These are phyloP conservation scores for Tiaroga cobitis DNA, from an alignment of 2,797 vertebrate genomes.

Conservation along the genomic window DNA sequence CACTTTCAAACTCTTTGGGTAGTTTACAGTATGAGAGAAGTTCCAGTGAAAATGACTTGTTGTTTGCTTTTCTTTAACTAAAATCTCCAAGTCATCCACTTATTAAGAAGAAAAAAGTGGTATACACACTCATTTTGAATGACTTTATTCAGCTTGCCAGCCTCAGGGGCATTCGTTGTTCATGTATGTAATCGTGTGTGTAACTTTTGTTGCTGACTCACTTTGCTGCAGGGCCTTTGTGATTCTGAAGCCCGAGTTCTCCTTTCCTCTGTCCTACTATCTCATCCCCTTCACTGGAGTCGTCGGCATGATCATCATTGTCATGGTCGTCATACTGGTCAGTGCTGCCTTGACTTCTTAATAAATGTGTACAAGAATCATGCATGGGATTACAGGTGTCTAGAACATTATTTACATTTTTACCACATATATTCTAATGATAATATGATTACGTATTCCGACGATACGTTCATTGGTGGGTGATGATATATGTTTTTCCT, in stretches of 20 bases:
- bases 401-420: not conserved
- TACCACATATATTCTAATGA: not conserved
- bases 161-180: not conserved
- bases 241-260: conserved; percentile 83
- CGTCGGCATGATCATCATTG: conserved; percentile 84
- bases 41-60: not conserved
- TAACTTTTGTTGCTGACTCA: not conserved
- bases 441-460: not conserved
- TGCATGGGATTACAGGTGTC: not conserved
- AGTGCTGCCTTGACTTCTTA: conserved; percentile 61
- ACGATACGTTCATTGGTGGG: not conserved
- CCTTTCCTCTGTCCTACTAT: conserved; percentile 87
- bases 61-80: not conserved
- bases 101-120: not conserved
- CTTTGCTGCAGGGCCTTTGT: conserved; percentile 78
- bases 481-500: not conserved
- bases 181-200: not conserved
- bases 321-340: conserved; percentile 86
- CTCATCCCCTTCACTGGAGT: conserved; percentile 90
- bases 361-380: not conserved
- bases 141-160: not conserved
- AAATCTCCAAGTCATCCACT: not conserved
- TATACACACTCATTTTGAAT: not conserved
- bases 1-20: not conserved
- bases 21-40: not conserved